Percentiles rank a stretch among this genome's conserved stretches.
phyloP scores from a whole-genome alignment of 2,797 vertebrate species.

The Crax fasciolata region DNA sequence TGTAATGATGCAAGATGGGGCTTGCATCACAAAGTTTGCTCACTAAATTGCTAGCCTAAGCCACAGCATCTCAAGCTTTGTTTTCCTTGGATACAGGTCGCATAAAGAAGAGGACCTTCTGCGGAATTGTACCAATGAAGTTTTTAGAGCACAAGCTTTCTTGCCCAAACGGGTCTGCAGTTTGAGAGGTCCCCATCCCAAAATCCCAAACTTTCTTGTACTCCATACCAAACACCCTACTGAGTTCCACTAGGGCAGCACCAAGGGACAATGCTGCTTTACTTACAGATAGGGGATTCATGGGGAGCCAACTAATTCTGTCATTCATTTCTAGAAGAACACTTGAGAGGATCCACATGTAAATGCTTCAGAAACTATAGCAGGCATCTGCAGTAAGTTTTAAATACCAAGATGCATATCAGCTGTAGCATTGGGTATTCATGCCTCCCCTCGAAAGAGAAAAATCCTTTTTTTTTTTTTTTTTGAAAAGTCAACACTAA shows the following conservation, averaged over 20 bases:
- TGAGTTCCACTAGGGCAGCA: rapidly evolving
- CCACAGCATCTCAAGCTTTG: not conserved
- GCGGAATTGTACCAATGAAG: not conserved
- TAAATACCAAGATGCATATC: not conserved
- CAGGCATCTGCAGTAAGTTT: not conserved
- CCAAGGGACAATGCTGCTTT: not conserved
- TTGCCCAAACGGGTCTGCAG: rapidly evolving
- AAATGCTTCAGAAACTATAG: not conserved
- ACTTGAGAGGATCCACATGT: not conserved
- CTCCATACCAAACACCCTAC: not conserved
- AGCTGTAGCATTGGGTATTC: not conserved
- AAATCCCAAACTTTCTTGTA: not conserved
- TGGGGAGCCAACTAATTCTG: not conserved
- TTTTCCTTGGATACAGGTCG: conserved; percentile 26
- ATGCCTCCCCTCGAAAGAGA: not conserved
- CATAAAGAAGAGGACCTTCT: not conserved
- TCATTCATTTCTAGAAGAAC: not conserved
- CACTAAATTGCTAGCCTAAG: conserved; percentile 14
- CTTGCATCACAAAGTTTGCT: not conserved
- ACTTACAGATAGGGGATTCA: not conserved
- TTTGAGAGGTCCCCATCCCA: not conserved
- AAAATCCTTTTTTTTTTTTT: not conserved
- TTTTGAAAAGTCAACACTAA: not conserved
- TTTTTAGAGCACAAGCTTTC: not conserved
- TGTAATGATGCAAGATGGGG: not conserved